Evolutionary conservation across 2,888 invertebrate genomes (phyloP), one percentile per base, ranked within the genome.

Genomic region (Cryptocephalus primarius): DNA sequence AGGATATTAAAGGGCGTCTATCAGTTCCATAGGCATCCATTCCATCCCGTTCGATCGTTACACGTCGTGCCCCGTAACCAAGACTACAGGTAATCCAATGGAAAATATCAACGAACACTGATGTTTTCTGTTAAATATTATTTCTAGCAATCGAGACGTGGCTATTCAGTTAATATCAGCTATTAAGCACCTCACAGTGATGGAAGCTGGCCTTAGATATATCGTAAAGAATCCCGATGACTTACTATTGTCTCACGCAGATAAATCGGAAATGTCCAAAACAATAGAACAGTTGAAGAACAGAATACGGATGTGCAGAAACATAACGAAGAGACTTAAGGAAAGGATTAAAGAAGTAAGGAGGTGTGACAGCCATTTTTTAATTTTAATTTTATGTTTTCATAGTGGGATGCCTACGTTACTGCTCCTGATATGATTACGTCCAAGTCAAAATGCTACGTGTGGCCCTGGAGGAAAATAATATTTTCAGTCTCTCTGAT

Each of bases 1-100:
- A 71, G 77, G 58, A 71, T 83, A 50, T 61, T 72, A 44, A 60
- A 65, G 33, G 77, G 77, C 1, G 59, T 83, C 41, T 69, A 74
- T 43, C 73, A 71, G 52, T 82, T 82, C 60, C 82, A 83, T 57
- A 70, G 66, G 48, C 72, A 73, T 53, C 69, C 72, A 1, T 83
- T 78, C 76, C 75, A 72, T 57, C 75, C 59, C 60, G 72, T 64
- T 64, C 22, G 22, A 22, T 73, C 53, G 49, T 63, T 55, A 40
- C 64, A 63, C 39, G 46, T 60, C 33, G 54, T 66, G 31, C 52
- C 57, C 8, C 72, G 70, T 55, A 59, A 64, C 43, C 22, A 22
- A 22, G 6, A 22, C 22, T 22, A 22, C 22, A 22, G 22, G 22
- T 22, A 22, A 2, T 22, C 22, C n/a, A n/a, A n/a, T n/a, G n/a